Evolutionary conservation across 2,113 vertebrate species (phyloP).

Genomic region (Butorides virescens): DNA sequence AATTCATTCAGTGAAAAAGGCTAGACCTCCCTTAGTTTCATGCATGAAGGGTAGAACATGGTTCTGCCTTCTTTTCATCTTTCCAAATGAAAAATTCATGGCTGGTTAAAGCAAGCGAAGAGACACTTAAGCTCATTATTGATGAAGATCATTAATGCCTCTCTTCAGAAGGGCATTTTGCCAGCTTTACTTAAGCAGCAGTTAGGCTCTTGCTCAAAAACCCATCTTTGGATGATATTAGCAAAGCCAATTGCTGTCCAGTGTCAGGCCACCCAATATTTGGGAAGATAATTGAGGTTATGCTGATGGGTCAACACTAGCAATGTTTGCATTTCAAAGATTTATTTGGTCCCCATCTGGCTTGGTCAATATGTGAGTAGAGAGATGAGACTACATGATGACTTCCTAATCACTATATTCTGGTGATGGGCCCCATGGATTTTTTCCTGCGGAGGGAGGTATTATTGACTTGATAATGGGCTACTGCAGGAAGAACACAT

Average conservation of each 20-base stretch:
- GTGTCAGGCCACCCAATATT: not conserved
- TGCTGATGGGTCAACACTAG: not conserved
- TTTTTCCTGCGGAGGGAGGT: not conserved
- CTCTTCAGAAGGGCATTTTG: slow-evolving; percentile 21
- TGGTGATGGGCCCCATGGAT: not conserved
- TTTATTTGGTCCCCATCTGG: not conserved
- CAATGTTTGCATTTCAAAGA: slow-evolving; percentile 10
- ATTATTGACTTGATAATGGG: not conserved
- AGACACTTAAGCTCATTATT: slow-evolving; percentile 29
- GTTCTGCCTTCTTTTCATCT: not conserved
- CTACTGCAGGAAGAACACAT: not conserved
- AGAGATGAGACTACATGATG: not conserved
- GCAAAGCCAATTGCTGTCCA: not conserved
- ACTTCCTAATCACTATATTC: not conserved
- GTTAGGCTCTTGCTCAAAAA: not conserved
- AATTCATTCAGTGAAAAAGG: not conserved
- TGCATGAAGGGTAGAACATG: not conserved
- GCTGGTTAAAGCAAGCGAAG: not conserved
- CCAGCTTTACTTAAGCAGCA: slow-evolving; percentile 25
- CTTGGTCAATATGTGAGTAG: not conserved
- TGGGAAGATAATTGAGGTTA: slow-evolving; percentile 34
- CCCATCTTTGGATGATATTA: not conserved
- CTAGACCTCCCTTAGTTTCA: not conserved
- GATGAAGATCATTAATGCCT: slow-evolving; percentile 11
- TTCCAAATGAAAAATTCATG: slow-evolving; percentile 38